Evolutionary conservation across 37 sponge, comb jelly and placozoan species (phyloP), one percentile per base, ranked within the genome.

Genomic region (Amphimedon queenslandica): DNA sequence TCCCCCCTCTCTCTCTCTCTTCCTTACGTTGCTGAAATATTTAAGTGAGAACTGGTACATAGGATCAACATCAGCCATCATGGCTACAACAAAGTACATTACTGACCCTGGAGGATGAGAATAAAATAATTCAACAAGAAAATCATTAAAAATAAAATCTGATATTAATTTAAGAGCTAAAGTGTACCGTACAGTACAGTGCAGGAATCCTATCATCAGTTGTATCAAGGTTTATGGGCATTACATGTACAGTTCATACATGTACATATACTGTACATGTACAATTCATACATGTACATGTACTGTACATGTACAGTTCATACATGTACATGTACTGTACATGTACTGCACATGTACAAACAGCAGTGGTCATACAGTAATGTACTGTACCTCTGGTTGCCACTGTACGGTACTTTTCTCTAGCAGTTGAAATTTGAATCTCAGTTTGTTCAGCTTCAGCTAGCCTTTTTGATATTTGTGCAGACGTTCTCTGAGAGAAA

Each of bases 11-110:
- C n/a, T n/a, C n/a, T n/a, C n/a, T n/a, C n/a, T n/a, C n/a, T n/a
- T n/a, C n/a, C n/a, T n/a, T n/a, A 73, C 74, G 32, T 88, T 84
- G 55, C 73, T 93, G 87, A 99, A 99, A 67, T 95, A 99, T 73
- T 99, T 95, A 40, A 99, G 91, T 21, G 99, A 99, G 87, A 83
- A 99, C 73, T 99, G 99, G 85, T 99, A 99, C 99, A 99, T 99
- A 0, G 99, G 96, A 67, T 99, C 99, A 8, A 99, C 85, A 57
- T 95, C 96, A 41, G 94, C 91, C 71, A 99, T 77, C 0, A 77
- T 83, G 18, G 99, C 96, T 23, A 95, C 91, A 25, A 95, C 96
- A 83, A 99, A 99, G 77, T 93, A 99, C 83, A 99, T 90, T 38
- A 99, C 89, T 36, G 96, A 95, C 21, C 95, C 81, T 80, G 57